Conservation (phyloP, 64 coral and sea anemone species). For the Trachythela sp. region DNA sequence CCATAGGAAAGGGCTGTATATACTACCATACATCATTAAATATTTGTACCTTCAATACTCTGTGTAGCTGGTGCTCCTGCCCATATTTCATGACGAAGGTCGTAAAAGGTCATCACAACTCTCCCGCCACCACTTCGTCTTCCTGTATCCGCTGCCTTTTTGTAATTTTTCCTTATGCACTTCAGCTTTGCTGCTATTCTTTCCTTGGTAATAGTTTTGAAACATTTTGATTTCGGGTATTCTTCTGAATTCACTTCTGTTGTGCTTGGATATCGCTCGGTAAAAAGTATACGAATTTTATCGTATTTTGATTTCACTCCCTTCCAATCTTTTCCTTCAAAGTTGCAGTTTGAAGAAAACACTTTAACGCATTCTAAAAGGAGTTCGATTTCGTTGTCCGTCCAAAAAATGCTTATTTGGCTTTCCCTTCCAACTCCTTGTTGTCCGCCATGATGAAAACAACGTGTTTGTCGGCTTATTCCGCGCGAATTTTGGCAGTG, state of each 20-base stretch:
- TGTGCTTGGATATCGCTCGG: not conserved
- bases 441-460: too few species aligned
- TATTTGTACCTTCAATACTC: slow-evolving; percentile 7
- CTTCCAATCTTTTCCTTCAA: not conserved
- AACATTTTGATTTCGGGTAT: not conserved
- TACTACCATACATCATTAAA: too few species aligned
- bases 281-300: not conserved
- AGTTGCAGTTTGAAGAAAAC: not conserved
- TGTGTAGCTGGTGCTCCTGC: slow-evolving; percentile 31
- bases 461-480: too few species aligned
- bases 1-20: too few species aligned
- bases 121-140: slow-evolving; percentile 33
- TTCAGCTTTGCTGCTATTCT: not conserved
- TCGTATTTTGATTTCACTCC: not conserved
- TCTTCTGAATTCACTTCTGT: not conserved
- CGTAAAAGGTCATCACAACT: slow-evolving; percentile 36
- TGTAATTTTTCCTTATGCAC: slow-evolving; percentile 16
- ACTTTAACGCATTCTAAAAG: not conserved
- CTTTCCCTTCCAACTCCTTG: too few species aligned
- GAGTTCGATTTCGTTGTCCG: not conserved
- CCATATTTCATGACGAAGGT: slow-evolving; percentile 41
- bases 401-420: not conserved
- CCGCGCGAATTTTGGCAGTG: too few species aligned
- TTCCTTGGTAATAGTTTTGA: not conserved
- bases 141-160: slow-evolving; percentile 29